Percentiles rank a stretch among this genome's conserved stretches.
These are phyloP conservation scores for Sceliomorpha sp. DNA, from an alignment of 2,888 invertebrate species.

Conservation along the genomic window DNA sequence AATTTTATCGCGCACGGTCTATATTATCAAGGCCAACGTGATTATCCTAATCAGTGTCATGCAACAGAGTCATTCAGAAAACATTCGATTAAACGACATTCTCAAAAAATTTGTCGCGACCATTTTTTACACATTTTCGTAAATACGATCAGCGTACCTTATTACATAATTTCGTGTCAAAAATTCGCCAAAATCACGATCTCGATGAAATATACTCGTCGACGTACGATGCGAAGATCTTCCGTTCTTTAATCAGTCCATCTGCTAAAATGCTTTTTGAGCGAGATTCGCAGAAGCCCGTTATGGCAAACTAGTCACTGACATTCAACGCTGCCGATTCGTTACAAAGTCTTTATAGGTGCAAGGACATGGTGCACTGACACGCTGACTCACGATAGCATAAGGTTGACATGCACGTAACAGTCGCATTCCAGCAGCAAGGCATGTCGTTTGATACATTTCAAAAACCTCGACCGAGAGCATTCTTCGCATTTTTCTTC, in stretches of 20 bases:
- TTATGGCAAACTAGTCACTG: conserved; percentile 37
- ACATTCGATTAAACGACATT: conserved; percentile 25
- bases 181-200: no score
- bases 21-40: conserved; percentile 41
- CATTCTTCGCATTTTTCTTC: no score
- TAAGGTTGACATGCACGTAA: conserved; percentile 24
- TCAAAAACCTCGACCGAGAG: no score
- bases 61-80: conserved; percentile 32
- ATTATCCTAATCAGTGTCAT: conserved; percentile 33
- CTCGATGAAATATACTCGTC: no score
- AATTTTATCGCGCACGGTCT: conserved; percentile 35
- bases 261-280: conserved; percentile 5
- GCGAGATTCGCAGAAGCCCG: conserved; percentile 17
- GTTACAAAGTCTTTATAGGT: conserved; percentile 38
- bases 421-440: conserved; percentile 27
- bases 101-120: no score
- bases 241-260: no score
- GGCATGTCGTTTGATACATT: conserved; percentile 10
- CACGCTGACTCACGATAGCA: conserved; percentile 30
- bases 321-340: conserved; percentile 41
- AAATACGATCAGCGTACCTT: no score
- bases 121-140: no score
- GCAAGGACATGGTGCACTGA: conserved; percentile 43
- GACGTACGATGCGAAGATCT: no score
- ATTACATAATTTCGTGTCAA: no score